Conservation (phyloP, 1,140 invertebrate genomes). For the Cryptotermes secundus region DNA sequence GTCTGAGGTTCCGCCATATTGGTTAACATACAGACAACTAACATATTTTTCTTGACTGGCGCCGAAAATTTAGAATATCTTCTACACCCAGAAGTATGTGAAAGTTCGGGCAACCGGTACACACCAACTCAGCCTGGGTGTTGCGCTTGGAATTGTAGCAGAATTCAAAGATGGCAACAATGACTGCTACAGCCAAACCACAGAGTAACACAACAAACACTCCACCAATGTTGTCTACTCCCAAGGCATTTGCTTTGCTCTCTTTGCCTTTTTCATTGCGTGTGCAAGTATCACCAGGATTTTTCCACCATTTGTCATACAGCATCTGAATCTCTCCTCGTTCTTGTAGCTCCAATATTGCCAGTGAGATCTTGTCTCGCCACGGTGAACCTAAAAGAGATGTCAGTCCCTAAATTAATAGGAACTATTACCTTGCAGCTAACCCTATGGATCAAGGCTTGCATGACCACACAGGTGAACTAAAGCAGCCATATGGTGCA, state of each 20-base stretch:
- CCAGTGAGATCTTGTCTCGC: conserved; percentile 72
- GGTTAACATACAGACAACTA: no score
- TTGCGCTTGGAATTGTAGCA: conserved; percentile 76
- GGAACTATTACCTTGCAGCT: no score
- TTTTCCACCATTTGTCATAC: conserved; percentile 77
- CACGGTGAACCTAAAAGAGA: conserved; percentile 64
- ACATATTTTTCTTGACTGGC: no score
- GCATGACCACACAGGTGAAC: no score
- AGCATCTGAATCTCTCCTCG: conserved; percentile 68
- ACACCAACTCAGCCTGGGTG: conserved; percentile 65
- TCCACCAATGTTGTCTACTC: conserved; percentile 88
- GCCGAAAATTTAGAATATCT: no score
- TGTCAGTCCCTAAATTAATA: no score
- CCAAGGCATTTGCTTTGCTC: conserved; percentile 75
- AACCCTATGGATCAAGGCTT: no score
- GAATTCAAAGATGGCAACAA: conserved; percentile 78
- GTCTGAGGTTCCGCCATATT: no score
- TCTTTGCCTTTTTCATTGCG: conserved; percentile 67
- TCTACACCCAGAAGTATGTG: no score
- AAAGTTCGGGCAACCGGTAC: conserved; percentile 35
- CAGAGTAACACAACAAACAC: conserved; percentile 89
- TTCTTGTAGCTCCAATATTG: conserved; percentile 74
- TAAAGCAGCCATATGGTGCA: no score
- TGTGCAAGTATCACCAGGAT: conserved; percentile 63
- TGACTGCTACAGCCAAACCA: conserved; percentile 70